Conservation (phyloP, 1,140 invertebrate species). For the Drosophila simulans region DNA sequence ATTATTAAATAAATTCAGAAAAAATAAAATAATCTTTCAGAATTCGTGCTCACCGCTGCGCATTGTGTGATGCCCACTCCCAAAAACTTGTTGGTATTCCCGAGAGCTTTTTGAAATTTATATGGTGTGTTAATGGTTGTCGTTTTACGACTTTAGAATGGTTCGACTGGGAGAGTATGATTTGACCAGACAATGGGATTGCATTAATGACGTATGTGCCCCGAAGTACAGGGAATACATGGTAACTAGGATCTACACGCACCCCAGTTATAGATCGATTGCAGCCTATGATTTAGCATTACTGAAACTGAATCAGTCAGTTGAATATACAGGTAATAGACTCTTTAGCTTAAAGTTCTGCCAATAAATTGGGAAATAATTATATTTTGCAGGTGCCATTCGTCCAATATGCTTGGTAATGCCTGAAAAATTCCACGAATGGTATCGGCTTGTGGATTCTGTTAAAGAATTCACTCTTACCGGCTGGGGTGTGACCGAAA, state of each 20-base stretch:
- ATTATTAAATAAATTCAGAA: too few relatives aligned
- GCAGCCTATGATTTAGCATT: not conserved
- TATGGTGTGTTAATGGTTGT: not conserved
- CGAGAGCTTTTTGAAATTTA: not conserved
- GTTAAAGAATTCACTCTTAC: not conserved
- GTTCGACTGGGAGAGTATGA: constrained; percentile 4
- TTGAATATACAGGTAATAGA: not conserved
- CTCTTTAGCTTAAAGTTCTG: too few relatives aligned
- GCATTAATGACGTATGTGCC: not conserved
- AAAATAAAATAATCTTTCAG: not conserved
- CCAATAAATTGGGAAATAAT: not conserved
- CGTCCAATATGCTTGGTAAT: constrained; percentile 5
- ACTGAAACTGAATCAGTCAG: not conserved
- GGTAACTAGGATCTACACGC: not conserved
- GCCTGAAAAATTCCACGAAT: not conserved
- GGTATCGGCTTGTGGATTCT: not conserved
- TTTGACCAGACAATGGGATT: not conserved
- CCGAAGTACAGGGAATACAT: not conserved
- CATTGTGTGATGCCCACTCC: not conserved
- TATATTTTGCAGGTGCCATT: not conserved
- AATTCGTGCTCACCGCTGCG: constrained; percentile 2
- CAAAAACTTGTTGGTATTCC: not conserved
- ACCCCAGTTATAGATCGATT: not conserved
- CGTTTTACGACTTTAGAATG: not conserved
- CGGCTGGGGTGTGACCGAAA: not conserved